Evolutionary conservation across 53 echinoderm and acorn worm species (phyloP), one percentile per base, ranked within the genome.

Genomic region (Luidia sarsii): DNA sequence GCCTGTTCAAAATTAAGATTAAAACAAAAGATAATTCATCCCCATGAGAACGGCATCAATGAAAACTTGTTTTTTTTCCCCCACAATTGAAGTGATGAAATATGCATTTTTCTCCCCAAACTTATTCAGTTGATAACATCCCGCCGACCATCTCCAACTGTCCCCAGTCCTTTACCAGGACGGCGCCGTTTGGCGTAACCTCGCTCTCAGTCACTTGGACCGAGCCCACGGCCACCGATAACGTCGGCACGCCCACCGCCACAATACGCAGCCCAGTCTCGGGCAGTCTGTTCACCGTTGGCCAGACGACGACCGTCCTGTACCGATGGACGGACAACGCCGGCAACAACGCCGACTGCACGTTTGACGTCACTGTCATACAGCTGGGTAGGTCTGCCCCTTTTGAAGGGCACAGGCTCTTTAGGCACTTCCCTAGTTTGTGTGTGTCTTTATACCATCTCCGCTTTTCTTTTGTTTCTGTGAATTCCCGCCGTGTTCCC

Each of bases 171-270:
- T 68, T 68, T 38, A 45, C 46, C 3, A 45, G 56, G 11, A 68
- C 68, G 10, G 82, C 69, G 30, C 39, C 68, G 4, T 39, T 64
- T 27, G 69, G 82, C 11, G 57, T 16, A 22, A 68, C 68, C 1
- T 39, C 71, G n/a, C 33, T 71, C 3, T 35, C 31, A 0, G 88
- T 74, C 59, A 32, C 39, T 36, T 88, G 82, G 82, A 68, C 31
- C 7, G 88, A 88, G 65, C 88, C 88, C 21, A 81, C 70, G 15
- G 88, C 88, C 28, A 88, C 88, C 6, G 88, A 88, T 51, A 79
- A 88, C 38, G 33, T 67, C 18, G 69, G 69, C 24, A 69, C 82
- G 30, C 55, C 56, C 15, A 50, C 68, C 71, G 51, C 34, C 5
- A 31, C 13, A 23, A 45, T 43, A 48, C 72, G 77, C 13, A 54